Conservation (phyloP, 1,140 invertebrate genomes). For the Drosophila lini region DNA sequence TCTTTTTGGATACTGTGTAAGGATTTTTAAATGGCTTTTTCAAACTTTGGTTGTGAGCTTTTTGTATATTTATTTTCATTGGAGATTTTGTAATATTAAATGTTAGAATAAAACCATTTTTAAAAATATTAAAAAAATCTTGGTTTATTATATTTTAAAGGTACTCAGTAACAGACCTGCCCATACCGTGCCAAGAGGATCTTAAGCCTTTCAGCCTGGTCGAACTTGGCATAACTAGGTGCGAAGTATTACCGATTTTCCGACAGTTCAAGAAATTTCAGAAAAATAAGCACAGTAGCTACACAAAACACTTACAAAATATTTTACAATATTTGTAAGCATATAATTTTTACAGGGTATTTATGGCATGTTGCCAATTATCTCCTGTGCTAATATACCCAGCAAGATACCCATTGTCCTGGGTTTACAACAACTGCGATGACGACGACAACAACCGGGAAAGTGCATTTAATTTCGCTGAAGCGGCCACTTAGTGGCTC, state of each 20-base stretch:
- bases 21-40: no score
- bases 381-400: conserved; percentile 4
- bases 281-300: not conserved
- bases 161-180: not conserved
- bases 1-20: not conserved
- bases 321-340: not conserved
- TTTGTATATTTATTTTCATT: not conserved
- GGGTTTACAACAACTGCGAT: conserved; percentile 29
- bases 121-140: not conserved
- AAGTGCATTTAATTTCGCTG: conserved; percentile 78
- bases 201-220: no score
- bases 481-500: conserved; percentile 77
- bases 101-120: no score
- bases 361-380: not conserved
- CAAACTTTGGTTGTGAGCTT: not conserved
- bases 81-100: not conserved
- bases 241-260: no score
- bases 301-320: no score
- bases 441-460: conserved; percentile 47
- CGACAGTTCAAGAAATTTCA: not conserved
- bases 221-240: not conserved
- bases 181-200: not conserved
- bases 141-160: no score
- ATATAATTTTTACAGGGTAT: not conserved
- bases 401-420: not conserved